Percentiles rank a stretch among this genome's conserved stretches.
These are phyloP conservation scores for Amblyjoppa proteus DNA, from an alignment of 2,888 invertebrate genomes.

Conservation along the genomic window DNA sequence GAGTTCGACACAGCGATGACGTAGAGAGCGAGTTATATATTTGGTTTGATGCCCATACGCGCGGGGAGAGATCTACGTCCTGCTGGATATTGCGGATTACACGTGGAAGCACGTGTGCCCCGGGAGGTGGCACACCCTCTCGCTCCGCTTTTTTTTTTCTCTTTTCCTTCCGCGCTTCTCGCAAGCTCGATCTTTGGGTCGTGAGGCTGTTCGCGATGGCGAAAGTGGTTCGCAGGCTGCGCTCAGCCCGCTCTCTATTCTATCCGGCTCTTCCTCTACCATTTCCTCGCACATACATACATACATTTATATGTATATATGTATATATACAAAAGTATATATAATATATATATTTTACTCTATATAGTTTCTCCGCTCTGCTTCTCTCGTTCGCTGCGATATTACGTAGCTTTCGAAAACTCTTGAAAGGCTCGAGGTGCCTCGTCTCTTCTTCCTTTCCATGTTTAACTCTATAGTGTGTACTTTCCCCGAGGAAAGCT, in stretches of 20 bases:
- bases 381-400: slow-evolving; percentile 67
- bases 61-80: slow-evolving; percentile 5
- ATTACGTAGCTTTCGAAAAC: slow-evolving; percentile 75
- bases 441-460: slow-evolving; percentile 37
- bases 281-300: slow-evolving; percentile 60
- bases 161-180: slow-evolving; percentile 57
- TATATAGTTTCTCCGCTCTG: slow-evolving; percentile 27
- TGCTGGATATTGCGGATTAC: slow-evolving; percentile 75
- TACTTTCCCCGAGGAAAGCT: slow-evolving; percentile 41
- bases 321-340: slow-evolving; percentile 27
- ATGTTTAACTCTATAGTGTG: slow-evolving; percentile 40
- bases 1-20: not conserved
- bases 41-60: slow-evolving; percentile 21
- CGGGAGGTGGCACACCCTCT: slow-evolving; percentile 29
- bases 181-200: slow-evolving; percentile 17
- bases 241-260: slow-evolving; percentile 51
- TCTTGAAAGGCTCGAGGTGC: slow-evolving; percentile 66
- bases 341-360: slow-evolving; percentile 45
- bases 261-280: slow-evolving; percentile 63
- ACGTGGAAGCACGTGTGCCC: slow-evolving; percentile 62
- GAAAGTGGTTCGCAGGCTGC: slow-evolving; percentile 23
- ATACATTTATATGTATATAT: slow-evolving; percentile 25
- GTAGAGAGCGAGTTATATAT: slow-evolving; percentile 4
- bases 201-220: not conserved
- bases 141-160: slow-evolving; percentile 32